Percentiles rank a stretch among this genome's conserved stretches.
Conservation (phyloP, 2,797 vertebrate species). For the Anisognathus igniventris region DNA sequence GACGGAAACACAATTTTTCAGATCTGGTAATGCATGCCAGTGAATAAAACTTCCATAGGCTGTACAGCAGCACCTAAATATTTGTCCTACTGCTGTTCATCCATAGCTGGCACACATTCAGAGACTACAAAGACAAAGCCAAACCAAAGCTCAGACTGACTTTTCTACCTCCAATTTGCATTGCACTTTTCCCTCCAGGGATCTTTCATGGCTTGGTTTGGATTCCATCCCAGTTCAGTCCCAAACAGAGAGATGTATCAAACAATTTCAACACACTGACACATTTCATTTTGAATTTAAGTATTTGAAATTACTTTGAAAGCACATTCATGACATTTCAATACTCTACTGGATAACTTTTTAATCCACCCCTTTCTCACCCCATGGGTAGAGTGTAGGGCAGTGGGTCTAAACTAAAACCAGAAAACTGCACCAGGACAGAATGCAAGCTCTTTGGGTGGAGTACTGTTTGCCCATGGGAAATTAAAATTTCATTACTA, state of each 20-base stretch:
- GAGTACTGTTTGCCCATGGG: background rate
- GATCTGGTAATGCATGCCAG: background rate
- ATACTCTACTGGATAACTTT: background rate
- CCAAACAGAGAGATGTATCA: background rate
- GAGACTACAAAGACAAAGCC: constrained; percentile 29
- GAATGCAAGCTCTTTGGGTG: background rate
- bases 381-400: background rate
- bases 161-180: constrained; percentile 38
- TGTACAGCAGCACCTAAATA: constrained; percentile 32
- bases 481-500: background rate
- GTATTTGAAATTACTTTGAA: background rate
- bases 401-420: background rate
- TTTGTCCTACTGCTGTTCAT: constrained; percentile 40
- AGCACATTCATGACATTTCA: background rate
- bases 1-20: background rate
- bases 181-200: constrained; percentile 31
- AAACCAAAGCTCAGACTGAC: constrained; percentile 42
- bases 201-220: constrained; percentile 36
- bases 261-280: background rate
- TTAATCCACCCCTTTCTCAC: background rate
- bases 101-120: constrained; percentile 22
- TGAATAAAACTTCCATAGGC: constrained; percentile 23
- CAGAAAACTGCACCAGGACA: background rate
- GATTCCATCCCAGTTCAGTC: constrained; percentile 41
- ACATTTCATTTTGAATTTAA: constrained; percentile 4